Conservation (phyloP, 2,113 vertebrate genomes). For the Oxygymnocypris stewartii region DNA sequence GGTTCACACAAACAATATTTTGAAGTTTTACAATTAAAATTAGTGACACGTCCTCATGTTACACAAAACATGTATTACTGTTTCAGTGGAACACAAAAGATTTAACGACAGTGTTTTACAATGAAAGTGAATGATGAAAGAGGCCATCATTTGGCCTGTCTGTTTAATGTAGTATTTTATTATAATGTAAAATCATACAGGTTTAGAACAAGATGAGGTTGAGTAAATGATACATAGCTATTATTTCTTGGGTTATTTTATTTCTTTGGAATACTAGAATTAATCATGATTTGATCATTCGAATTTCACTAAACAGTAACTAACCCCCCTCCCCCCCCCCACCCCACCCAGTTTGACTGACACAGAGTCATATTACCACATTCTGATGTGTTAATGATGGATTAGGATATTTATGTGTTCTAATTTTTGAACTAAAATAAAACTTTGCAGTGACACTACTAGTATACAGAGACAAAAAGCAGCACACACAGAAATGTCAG, state of each 20-base stretch:
- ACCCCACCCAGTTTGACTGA: not conserved
- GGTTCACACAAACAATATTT: not conserved
- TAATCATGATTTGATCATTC: too few species aligned
- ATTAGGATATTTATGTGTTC: not conserved
- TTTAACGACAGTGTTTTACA: not conserved
- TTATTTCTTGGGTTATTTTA: not conserved
- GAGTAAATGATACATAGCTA: not conserved
- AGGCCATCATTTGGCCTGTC: not conserved
- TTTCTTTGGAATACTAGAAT: not conserved
- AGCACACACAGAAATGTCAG: slow-evolving; percentile 31
- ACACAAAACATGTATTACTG: not conserved
- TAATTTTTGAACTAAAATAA: not conserved
- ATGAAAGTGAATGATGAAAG: not conserved
- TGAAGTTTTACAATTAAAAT: not conserved
- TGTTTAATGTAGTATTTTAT: too few species aligned
- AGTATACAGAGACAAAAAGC: slow-evolving; percentile 2
- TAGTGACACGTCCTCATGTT: not conserved
- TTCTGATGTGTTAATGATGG: not conserved
- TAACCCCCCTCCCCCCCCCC: too few species aligned
- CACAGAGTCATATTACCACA: not conserved
- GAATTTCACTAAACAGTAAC: not conserved
- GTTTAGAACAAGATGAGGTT: not conserved
- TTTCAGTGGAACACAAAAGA: not conserved
- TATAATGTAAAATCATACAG: not conserved
- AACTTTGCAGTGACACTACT: not conserved